phyloP scores from a whole-genome alignment of 2,888 invertebrate species.

The Mycalesis mineus region DNA sequence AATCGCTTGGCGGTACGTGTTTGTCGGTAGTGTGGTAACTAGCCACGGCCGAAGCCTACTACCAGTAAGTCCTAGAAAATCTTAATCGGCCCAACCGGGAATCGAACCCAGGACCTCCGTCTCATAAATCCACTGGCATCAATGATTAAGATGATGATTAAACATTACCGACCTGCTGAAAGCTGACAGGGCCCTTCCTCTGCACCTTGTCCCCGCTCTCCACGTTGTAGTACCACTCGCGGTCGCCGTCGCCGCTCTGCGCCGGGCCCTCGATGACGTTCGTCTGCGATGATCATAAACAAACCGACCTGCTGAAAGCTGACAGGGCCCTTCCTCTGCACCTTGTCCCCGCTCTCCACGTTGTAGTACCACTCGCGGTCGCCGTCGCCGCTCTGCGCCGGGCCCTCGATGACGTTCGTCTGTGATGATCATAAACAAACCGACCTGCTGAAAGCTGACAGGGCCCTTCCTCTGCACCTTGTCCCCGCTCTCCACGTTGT shows the following conservation, averaged over 20 bases:
- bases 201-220: constrained; percentile 82
- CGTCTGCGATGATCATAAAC: too few species aligned
- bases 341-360: constrained; percentile 80
- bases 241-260: constrained; percentile 89
- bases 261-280: constrained; percentile 96
- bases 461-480: constrained; percentile 90
- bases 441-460: constrained; percentile 87
- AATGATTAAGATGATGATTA: too few species aligned
- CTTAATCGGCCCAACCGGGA: too few species aligned
- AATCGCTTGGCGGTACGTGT: too few species aligned
- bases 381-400: constrained; percentile 87
- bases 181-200: constrained; percentile 91
- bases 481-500: constrained; percentile 83
- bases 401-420: constrained; percentile 96
- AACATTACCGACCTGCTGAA: constrained; percentile 84
- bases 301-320: constrained; percentile 87
- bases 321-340: constrained; percentile 90
- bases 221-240: constrained; percentile 97
- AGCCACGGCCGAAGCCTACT: too few species aligned
- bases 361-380: constrained; percentile 99
- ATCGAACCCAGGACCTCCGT: too few species aligned
- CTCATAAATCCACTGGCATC: too few species aligned
- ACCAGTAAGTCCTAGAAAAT: too few species aligned
- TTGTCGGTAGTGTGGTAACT: too few species aligned
- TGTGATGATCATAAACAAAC: too few species aligned